Base-by-base conservation (phyloP, 1,140 invertebrate species). In the Penaeus chinensis region DNA sequence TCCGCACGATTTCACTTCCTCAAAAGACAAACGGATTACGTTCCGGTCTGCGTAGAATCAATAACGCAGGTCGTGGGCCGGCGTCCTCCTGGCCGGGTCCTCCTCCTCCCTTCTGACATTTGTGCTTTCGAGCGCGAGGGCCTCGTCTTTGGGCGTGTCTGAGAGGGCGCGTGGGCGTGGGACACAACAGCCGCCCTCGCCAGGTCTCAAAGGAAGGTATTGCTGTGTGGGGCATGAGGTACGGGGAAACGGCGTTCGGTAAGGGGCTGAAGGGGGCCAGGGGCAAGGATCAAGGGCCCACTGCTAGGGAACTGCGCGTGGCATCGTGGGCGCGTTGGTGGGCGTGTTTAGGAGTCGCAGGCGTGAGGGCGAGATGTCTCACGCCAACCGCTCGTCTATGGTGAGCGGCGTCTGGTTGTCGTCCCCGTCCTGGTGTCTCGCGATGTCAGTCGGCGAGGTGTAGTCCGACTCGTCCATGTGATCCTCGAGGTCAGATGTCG, bases 401-500 rank as follows among this genome's bases (percentile, higher is more conserved):
- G 80, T 82, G 18, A 84, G 82, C 16, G 87, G 77, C 82, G 66
- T 71, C 66, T 79, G 82, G 87, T 77, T 87, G 37, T 85, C 82
- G 63, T 83, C 66, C 32, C 69, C 71, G 27, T 87, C 82, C 27
- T 85, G 77, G 37, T 85, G 84, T 24, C 85, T 85, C 32, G 80
- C 85, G 66, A 88, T 62, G 22, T 87, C 84, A 42, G 86, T 87
- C 42, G 89, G 87, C 24, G 85, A 87, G 61, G 86, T 85, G 61
- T 82, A 84, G 24, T 90, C 89, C 78, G 78, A 74, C 19, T 90
- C 89, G 24, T 89, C 88, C 84, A 89, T 87, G 65, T 90, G 89
- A 79, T 90, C 89, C 79, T 90, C 89, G 4, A 90, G 65, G 83
- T 90, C 89, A n/a, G 87, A 89, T 19, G 87, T 90, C 20, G 87